These are phyloP conservation scores for Bryconaethiops microstoma DNA, from an alignment of 2,797 vertebrate species.

Conservation along the genomic window DNA sequence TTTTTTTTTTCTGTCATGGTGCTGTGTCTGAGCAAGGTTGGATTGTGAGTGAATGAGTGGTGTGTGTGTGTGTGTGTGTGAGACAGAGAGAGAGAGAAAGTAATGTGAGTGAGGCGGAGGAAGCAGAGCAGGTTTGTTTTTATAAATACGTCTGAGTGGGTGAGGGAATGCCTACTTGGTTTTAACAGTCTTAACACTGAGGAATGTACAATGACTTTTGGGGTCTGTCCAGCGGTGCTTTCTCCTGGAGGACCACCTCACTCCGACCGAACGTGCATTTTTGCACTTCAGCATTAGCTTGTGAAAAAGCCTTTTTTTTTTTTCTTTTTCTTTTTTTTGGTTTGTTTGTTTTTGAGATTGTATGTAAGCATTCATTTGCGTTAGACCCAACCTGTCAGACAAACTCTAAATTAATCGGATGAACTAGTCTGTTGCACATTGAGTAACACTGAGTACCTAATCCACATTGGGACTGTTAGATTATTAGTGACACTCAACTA, in stretches of 20 bases:
- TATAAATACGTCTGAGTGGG: too few relatives aligned
- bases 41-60: too few relatives aligned
- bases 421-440: too few relatives aligned
- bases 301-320: slow-evolving; percentile 9
- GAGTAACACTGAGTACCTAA: too few relatives aligned
- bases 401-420: too few relatives aligned
- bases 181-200: slow-evolving; percentile 61
- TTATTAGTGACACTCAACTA: too few relatives aligned
- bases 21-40: slow-evolving; percentile 31
- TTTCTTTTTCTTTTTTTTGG: background rate
- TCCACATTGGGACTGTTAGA: too few relatives aligned
- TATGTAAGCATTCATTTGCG: background rate
- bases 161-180: background rate
- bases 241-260: slow-evolving; percentile 30
- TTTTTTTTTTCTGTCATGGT: slow-evolving; percentile 22
- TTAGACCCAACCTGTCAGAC: background rate
- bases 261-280: slow-evolving; percentile 31
- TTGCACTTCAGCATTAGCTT: slow-evolving; percentile 30
- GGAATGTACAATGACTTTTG: slow-evolving; percentile 57
- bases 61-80: background rate
- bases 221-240: slow-evolving; percentile 46
- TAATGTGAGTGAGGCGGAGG: too few relatives aligned
- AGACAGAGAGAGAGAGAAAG: too few relatives aligned
- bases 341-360: slow-evolving; percentile 2
- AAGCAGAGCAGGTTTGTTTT: too few relatives aligned